A percentile compares a stretch with the other conserved stretches of the same genome.
Conservation (phyloP, 2,797 vertebrate genomes). For the Synanceia verrucosa region DNA sequence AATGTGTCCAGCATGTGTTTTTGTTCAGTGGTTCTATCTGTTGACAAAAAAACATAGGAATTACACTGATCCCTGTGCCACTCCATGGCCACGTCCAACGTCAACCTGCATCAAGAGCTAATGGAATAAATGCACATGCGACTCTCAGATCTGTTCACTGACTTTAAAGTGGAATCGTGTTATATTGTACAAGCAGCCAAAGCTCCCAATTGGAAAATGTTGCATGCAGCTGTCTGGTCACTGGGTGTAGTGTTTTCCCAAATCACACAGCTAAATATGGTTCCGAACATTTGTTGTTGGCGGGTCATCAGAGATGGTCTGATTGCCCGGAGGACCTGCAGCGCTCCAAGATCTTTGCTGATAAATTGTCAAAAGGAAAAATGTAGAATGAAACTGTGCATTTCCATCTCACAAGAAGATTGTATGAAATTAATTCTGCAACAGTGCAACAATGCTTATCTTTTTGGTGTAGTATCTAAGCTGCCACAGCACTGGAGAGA, state of each 20-base stretch:
- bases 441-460: too few species aligned
- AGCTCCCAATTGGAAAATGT: slow-evolving; percentile 37
- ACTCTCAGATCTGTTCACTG: slow-evolving; percentile 21
- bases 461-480: neutral
- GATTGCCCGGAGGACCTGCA: neutral
- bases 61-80: slow-evolving; percentile 18
- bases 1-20: slow-evolving; percentile 57
- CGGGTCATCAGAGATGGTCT: slow-evolving; percentile 27
- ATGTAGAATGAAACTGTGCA: rapidly evolving
- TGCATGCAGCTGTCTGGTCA: slow-evolving; percentile 54
- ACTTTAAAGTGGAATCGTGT: slow-evolving; percentile 25
- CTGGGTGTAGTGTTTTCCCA: slow-evolving; percentile 29
- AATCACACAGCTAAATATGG: slow-evolving; percentile 37
- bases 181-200: slow-evolving; percentile 21
- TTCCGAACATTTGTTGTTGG: slow-evolving; percentile 38
- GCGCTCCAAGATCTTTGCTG: neutral
- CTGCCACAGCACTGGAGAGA: neutral
- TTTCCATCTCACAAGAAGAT: neutral
- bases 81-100: neutral
- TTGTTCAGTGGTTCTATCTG: slow-evolving; percentile 55
- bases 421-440: neutral
- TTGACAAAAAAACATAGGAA: slow-evolving; percentile 8
- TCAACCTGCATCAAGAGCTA: slow-evolving; percentile 16
- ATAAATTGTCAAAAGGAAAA: slow-evolving; percentile 16
- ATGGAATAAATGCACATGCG: slow-evolving; percentile 12